Percentiles rank a stretch among this genome's conserved stretches.
Evolutionary conservation across 2,113 vertebrate genomes (phyloP).

Genomic region (Thinocorus orbignyianus): DNA sequence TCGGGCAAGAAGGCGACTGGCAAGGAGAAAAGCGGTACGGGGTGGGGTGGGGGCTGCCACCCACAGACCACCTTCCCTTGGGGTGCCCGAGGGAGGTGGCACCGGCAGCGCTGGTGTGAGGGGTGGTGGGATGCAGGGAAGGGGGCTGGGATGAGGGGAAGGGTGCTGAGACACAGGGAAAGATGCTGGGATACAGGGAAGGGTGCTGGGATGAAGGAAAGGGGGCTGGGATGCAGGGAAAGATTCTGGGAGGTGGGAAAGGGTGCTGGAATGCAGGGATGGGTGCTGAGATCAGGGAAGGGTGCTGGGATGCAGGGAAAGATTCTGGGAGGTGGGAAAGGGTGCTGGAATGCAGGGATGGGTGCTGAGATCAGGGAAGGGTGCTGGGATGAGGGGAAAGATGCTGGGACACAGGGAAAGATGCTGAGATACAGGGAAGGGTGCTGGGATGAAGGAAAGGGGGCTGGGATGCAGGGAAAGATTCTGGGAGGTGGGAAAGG

Average conservation of each 20-base stretch:
- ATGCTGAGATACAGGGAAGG: too few species aligned
- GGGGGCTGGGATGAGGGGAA: neutral
- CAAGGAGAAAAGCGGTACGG: constrained; percentile 83
- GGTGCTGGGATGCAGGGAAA: too few species aligned
- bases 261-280: neutral
- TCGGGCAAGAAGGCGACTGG: constrained; percentile 72
- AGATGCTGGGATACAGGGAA: neutral
- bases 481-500: too few species aligned
- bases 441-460: neutral
- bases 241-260: too few species aligned
- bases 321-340: too few species aligned
- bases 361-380: too few species aligned
- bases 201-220: neutral
- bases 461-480: neutral
- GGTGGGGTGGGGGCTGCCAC: neutral
- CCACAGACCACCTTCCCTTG: neutral
- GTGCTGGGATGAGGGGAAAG: neutral
- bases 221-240: too few species aligned
- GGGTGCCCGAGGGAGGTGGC: neutral
- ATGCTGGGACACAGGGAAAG: too few species aligned
- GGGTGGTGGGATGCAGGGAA: neutral
- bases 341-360: too few species aligned
- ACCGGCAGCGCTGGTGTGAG: accelerated
- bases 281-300: too few species aligned
- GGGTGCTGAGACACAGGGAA: too few species aligned